A percentile compares a stretch with the other conserved stretches of the same genome.
Conservation (phyloP, 2,888 invertebrate genomes). For the Vesta saturnalis region DNA sequence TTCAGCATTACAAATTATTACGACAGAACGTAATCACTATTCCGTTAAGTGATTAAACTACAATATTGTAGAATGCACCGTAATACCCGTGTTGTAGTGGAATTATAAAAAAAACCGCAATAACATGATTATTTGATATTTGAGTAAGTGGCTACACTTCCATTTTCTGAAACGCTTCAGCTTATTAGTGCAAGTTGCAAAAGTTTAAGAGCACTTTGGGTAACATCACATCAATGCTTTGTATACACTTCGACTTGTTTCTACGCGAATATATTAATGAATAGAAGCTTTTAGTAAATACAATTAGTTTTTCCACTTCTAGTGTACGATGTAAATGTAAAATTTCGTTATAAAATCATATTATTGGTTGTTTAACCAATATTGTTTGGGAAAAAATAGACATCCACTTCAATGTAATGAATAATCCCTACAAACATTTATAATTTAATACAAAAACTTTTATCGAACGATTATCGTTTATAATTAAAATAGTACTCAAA, state of each 20-base stretch:
- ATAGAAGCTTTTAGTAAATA: no score
- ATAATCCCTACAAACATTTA: no score
- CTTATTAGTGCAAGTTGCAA: neutral
- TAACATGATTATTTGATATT: neutral
- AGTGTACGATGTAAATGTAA: no score
- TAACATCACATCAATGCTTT: neutral
- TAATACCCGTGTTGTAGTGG: neutral
- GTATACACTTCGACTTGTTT: neutral
- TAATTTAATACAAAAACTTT: no score
- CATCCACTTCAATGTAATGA: no score
- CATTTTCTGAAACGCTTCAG: neutral
- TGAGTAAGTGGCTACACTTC: neutral
- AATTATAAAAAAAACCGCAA: neutral
- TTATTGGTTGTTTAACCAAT: no score
- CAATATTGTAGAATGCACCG: neutral
- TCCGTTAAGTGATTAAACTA: neutral
- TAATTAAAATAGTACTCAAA: no score
- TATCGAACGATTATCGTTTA: no score
- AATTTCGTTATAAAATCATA: no score
- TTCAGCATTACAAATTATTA: neutral
- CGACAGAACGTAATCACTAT: neutral
- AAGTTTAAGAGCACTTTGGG: neutral
- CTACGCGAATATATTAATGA: no score
- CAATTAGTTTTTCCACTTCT: no score
- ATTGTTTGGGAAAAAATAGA: no score